Evolutionary conservation across 2,797 vertebrate species (phyloP).

Genomic region (Urophycis tenuis): DNA sequence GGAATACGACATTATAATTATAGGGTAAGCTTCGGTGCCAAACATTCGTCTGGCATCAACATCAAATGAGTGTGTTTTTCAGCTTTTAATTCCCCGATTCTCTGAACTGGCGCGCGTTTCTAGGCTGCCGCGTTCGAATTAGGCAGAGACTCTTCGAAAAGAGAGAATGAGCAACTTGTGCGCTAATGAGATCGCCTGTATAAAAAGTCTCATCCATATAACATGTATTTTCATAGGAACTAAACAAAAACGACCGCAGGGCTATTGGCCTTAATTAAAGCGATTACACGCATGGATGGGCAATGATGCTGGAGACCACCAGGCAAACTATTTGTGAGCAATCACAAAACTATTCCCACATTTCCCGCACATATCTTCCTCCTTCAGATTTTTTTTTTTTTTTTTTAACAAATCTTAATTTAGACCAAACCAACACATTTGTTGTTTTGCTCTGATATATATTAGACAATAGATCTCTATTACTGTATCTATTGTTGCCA

Average conservation of each 20-base stretch:
- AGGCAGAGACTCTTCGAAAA: neutral
- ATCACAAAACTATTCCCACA: conserved; percentile 3
- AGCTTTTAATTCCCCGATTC: neutral
- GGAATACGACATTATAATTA: neutral
- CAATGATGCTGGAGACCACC: conserved; percentile 36
- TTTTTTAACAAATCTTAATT: neutral
- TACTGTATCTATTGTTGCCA: too few relatives aligned
- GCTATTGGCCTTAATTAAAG: conserved; percentile 45
- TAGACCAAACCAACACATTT: neutral
- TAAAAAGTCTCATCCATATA: conserved; percentile 14
- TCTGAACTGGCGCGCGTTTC: conserved; percentile 19
- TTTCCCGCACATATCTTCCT: neutral
- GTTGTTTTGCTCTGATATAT: too few relatives aligned
- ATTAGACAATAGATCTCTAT: too few relatives aligned
- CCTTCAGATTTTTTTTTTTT: too few relatives aligned
- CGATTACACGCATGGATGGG: conserved; percentile 53
- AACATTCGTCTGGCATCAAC: neutral
- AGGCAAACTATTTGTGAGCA: neutral
- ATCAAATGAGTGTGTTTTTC: neutral
- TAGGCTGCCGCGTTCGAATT: conserved; percentile 22
- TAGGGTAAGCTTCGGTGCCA: neutral
- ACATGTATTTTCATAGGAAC: conserved; percentile 6
- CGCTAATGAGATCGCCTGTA: conserved; percentile 54
- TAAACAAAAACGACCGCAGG: conserved; percentile 36
- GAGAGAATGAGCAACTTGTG: conserved; percentile 48